Evolutionary conservation across 92 coral and sea anemone species (phyloP).

Genomic region (Porites rus): DNA sequence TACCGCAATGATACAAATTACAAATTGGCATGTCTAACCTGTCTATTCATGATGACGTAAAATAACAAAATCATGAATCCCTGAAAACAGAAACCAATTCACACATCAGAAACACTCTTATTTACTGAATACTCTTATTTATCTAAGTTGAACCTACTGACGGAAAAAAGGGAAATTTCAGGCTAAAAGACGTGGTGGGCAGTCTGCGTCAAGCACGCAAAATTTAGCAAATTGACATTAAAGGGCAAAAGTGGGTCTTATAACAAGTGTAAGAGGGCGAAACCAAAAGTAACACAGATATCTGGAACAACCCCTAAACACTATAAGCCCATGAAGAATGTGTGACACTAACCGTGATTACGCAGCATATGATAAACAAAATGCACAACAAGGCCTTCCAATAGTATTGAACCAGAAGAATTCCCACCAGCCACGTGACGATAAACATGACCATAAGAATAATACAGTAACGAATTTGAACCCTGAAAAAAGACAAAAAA

Average conservation of each 20-base stretch:
- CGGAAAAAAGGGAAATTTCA: too few relatives aligned
- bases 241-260: too few relatives aligned
- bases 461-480: constrained; percentile 80
- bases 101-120: neutral
- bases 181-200: too few relatives aligned
- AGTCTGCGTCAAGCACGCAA: too few relatives aligned
- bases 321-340: neutral
- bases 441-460: constrained; percentile 74
- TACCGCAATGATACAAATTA: too few relatives aligned
- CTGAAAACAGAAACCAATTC: constrained; percentile 57
- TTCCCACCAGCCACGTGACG: constrained; percentile 80
- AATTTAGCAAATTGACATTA: too few relatives aligned
- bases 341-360: constrained; percentile 73
- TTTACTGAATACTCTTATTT: neutral
- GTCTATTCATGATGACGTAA: constrained; percentile 84
- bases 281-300: too few relatives aligned
- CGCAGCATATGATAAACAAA: constrained; percentile 75
- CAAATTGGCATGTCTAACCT: constrained; percentile 51
- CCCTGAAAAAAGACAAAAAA: constrained; percentile 49
- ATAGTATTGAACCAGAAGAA: constrained; percentile 65
- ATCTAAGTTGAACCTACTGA: too few relatives aligned
- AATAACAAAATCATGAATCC: constrained; percentile 77
- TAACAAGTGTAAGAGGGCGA: too few relatives aligned
- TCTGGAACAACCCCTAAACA: too few relatives aligned
- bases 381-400: constrained; percentile 70